Base-by-base conservation (phyloP, 1,140 invertebrate species). In the Cotesia chilonis region DNA sequence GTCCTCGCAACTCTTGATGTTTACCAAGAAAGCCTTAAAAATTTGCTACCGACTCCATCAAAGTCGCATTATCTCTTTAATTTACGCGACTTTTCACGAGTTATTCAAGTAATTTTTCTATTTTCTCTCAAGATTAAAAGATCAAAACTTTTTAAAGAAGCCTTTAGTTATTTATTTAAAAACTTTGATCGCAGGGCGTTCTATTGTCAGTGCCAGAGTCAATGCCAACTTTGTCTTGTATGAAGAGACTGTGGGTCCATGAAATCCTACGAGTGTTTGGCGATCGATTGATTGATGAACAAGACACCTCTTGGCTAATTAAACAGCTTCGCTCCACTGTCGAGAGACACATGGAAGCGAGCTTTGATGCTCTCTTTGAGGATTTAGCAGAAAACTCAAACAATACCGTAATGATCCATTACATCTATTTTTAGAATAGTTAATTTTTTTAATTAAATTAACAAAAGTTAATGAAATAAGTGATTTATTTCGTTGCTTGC, bases 1-100 rank as follows among this genome's bases (percentile, higher is more conserved):
- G 95, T 98, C 1, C 81, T 88, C 28, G 95, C 94, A 0, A 98
- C 96, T 4, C 85, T 98, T 57, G 90, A 93, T 67, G 89, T 98
- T 1, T 98, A 98, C 84, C 96, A 96, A 81, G 87, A 92, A 78
- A 94, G 95, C 73, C 90, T 95, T 75, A 79, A 87, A 6, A 93
- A 95, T 88, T 88, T 99, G 20, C 85, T 98, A 59, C 96, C 97
- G 4, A 98, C 96, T 1, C 94, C 94, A 0, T 88, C 93, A 2
- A 97, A 98, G 80, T 97, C 94, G 1, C 96, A 98, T 85, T 98
- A 98, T 83, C 89, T 97, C 0, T 99, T 98, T 84, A 98, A 98
- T 87, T 89, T 98, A 72, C 89, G 96, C 78, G 97, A 98, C 86
- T 98, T 98, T 83, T 95, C 95, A 3, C 89, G 96, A 83, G 96